These are phyloP conservation scores for Trididemnum clinides DNA, from an alignment of 23 tunicate species.

Conservation along the genomic window DNA sequence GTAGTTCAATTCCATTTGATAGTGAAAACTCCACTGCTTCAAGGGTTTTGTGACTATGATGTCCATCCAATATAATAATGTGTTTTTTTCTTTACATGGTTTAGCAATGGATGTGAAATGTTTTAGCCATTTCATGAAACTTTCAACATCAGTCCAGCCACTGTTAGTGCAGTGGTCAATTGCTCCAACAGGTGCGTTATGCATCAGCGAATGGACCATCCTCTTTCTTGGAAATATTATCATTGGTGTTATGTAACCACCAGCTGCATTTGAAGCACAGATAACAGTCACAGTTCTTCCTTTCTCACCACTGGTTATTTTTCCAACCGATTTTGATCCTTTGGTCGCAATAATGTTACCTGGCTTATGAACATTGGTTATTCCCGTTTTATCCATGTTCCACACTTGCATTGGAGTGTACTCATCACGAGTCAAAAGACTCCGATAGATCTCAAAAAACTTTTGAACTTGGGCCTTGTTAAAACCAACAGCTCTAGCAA, in stretches of 20 bases:
- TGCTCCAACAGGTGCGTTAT: conserved; percentile 22
- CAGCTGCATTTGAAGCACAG: conserved; percentile 5
- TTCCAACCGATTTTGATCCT: neutral
- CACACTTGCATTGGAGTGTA: neutral
- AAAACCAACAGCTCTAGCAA: conserved; percentile 15
- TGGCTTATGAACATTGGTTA: neutral
- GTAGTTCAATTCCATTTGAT: neutral
- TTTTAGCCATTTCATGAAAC: conserved; percentile 3
- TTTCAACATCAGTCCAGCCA: conserved; percentile 10
- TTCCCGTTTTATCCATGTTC: conserved; percentile 13
- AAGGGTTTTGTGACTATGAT: conserved; percentile 13
- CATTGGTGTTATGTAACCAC: neutral
- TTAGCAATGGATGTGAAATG: conserved; percentile 10
- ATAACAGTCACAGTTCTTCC: conserved; percentile 11
- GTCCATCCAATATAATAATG: neutral
- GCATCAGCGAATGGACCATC: neutral
- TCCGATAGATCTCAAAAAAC: neutral
- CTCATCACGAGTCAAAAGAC: neutral
- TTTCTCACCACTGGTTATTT: conserved; percentile 13
- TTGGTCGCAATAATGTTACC: neutral
- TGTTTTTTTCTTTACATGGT: neutral
- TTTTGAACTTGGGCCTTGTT: neutral
- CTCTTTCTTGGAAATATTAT: conserved; percentile 2
- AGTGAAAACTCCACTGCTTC: neutral
- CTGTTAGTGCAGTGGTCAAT: neutral